A percentile compares a stretch with the other conserved stretches of the same genome.
These are phyloP conservation scores for Phengaris alcon DNA, from an alignment of 2,888 invertebrate species.

Conservation along the genomic window DNA sequence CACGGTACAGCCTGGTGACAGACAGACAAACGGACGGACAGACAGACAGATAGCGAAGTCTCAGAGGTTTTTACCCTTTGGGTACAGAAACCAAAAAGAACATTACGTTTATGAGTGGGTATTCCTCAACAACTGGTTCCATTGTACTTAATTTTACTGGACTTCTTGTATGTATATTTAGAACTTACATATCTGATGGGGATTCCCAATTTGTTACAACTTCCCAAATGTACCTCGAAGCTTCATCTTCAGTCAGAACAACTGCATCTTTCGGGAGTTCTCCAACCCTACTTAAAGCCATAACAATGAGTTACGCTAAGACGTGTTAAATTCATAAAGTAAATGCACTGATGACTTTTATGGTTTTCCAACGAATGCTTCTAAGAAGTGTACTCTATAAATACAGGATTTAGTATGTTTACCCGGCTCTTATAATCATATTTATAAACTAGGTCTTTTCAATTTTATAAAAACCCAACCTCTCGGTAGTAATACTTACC, in stretches of 20 bases:
- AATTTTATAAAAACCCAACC: too few species aligned
- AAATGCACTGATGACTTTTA: background rate
- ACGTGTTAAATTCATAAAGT: background rate
- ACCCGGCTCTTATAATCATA: too few species aligned
- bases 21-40: too few species aligned
- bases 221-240: conserved; percentile 79
- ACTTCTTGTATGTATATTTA: background rate
- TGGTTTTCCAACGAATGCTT: background rate
- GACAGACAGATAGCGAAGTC: too few species aligned
- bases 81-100: too few species aligned
- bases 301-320: conserved; percentile 41
- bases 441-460: too few species aligned
- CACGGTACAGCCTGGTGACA: too few species aligned
- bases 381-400: background rate
- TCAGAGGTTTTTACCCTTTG: too few species aligned
- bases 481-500: too few species aligned
- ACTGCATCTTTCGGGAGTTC: conserved; percentile 82
- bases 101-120: background rate
- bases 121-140: background rate
- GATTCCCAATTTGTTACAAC: conserved; percentile 80
- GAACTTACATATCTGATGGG: conserved; percentile 79
- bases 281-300: conserved; percentile 78
- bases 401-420: background rate
- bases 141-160: background rate
- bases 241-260: conserved; percentile 76